Evolutionary conservation across 2,888 invertebrate genomes (phyloP).

Genomic region (Dioctria linearis): DNA sequence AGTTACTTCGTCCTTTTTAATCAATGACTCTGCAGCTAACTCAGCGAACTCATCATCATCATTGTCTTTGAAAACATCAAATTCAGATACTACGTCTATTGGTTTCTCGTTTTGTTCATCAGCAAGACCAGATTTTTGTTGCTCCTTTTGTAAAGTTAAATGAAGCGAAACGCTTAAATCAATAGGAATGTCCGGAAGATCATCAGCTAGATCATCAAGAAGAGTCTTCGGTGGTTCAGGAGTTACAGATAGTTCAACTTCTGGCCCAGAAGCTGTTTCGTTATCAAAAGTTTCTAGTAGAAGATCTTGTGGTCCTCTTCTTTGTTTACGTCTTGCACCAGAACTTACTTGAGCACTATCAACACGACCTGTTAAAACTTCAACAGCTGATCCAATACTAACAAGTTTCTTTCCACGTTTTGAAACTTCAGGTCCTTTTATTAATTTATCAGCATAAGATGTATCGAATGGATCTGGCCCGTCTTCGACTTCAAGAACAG

Average conservation of each 20-base stretch:
- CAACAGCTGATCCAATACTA: conserved; percentile 88
- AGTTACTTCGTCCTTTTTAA: conserved; percentile 73
- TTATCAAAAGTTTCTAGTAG: conserved; percentile 77
- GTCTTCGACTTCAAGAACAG: conserved; percentile 78
- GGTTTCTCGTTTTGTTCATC: conserved; percentile 61
- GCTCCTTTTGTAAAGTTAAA: conserved; percentile 73
- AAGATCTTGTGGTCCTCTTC: conserved; percentile 79
- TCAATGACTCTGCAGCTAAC: conserved; percentile 83
- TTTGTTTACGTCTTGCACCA: conserved; percentile 73
- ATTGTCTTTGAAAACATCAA: conserved; percentile 76
- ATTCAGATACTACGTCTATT: conserved; percentile 71
- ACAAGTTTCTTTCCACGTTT: conserved; percentile 84
- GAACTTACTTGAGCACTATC: conserved; percentile 80
- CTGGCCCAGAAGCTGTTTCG: conserved; percentile 69
- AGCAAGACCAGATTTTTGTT: conserved; percentile 63
- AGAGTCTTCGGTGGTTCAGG: conserved; percentile 75
- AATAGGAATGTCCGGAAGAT: conserved; percentile 79
- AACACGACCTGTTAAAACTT: conserved; percentile 87
- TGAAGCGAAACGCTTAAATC: conserved; percentile 80
- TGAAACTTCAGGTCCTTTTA: conserved; percentile 81
- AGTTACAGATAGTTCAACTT: conserved; percentile 61
- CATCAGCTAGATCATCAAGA: conserved; percentile 82
- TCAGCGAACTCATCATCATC: conserved; percentile 83
- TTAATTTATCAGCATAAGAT: conserved; percentile 87
- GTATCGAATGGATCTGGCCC: conserved; percentile 91